Conservation (phyloP, 2,888 invertebrate species). For the Macrophya alboannulata region DNA sequence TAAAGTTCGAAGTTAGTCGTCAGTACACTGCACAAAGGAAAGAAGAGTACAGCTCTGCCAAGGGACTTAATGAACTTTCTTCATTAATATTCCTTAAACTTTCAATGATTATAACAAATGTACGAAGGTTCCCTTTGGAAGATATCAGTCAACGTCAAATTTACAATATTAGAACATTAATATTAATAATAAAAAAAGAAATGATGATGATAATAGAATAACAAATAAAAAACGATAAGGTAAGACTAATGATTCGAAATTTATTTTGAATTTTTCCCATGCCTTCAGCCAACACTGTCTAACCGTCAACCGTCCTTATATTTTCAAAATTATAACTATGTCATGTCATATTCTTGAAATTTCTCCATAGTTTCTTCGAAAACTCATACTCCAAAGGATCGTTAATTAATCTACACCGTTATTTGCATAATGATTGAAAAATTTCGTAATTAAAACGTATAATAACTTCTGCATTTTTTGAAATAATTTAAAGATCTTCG, state of each 20-base stretch:
- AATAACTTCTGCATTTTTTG: too few species aligned
- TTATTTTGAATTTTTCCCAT: not conserved
- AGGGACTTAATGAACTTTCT: slow-evolving; percentile 48
- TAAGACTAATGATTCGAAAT: slow-evolving; percentile 2
- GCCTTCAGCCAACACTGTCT: not conserved
- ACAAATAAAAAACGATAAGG: not conserved
- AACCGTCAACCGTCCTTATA: not conserved
- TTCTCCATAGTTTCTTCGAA: not conserved
- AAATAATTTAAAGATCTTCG: too few species aligned
- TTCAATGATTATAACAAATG: slow-evolving; percentile 43
- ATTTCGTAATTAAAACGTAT: too few species aligned
- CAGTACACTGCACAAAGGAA: slow-evolving; percentile 25
- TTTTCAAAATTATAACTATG: not conserved
- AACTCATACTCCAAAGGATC: not conserved
- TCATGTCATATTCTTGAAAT: not conserved
- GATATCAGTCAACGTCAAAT: slow-evolving; percentile 15
- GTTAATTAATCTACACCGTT: too few species aligned
- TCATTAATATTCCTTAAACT: slow-evolving; percentile 53
- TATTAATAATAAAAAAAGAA: not conserved
- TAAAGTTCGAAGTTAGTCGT: slow-evolving; percentile 19
- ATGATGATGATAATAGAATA: not conserved
- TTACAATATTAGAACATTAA: slow-evolving; percentile 27
- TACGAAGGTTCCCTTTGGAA: not conserved
- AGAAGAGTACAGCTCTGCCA: not conserved
- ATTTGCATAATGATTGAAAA: too few species aligned